Percentiles rank a stretch among this genome's conserved stretches.
These are phyloP conservation scores for Ephialtes manifestator DNA, from an alignment of 2,888 invertebrate species.

Conservation along the genomic window DNA sequence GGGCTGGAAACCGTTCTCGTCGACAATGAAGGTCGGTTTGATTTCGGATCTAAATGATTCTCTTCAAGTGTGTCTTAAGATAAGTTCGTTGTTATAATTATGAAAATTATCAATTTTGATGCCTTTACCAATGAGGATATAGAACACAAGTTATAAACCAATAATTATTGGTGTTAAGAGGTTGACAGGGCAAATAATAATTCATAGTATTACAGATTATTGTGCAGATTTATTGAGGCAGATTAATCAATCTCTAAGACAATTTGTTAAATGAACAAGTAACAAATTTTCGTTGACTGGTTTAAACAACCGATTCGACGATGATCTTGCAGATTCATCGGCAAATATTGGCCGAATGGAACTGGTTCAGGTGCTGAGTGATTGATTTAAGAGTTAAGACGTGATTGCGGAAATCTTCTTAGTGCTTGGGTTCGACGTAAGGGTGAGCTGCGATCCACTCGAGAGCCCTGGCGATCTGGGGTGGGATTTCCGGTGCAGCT, in stretches of 20 bases:
- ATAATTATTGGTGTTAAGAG: too few species aligned
- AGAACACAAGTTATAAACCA: too few species aligned
- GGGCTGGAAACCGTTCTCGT: conserved; percentile 69
- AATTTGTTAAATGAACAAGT: not conserved
- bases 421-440: conserved; percentile 56
- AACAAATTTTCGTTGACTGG: not conserved
- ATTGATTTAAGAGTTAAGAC: too few species aligned
- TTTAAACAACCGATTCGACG: not conserved
- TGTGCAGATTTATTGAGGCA: too few species aligned
- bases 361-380: not conserved
- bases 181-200: too few species aligned
- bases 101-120: too few species aligned
- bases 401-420: not conserved
- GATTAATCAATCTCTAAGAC: not conserved
- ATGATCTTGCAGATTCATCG: not conserved
- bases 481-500: conserved; percentile 65
- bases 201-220: too few species aligned
- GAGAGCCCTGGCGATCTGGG: conserved; percentile 68
- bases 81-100: too few species aligned
- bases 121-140: too few species aligned
- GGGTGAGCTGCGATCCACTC: conserved; percentile 72
- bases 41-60: too few species aligned
- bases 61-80: too few species aligned
- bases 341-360: not conserved
- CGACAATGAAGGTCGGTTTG: conserved; percentile 64